Evolutionary conservation across 2,797 vertebrate genomes (phyloP).

Genomic region (Lacerta viridis): DNA sequence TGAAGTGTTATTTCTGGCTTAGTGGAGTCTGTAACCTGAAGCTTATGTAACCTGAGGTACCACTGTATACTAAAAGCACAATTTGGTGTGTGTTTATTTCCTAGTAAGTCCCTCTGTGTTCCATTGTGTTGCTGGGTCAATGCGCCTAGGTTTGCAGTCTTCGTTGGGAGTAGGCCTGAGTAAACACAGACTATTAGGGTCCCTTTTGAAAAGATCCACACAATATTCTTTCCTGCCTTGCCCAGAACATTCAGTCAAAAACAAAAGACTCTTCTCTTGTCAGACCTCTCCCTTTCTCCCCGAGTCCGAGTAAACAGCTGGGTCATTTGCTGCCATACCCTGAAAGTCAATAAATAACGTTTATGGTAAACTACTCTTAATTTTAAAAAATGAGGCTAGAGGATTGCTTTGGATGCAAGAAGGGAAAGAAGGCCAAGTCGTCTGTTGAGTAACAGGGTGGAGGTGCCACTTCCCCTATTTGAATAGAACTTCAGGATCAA

Average conservation of each 20-base stretch:
- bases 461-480: neutral
- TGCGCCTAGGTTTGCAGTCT: neutral
- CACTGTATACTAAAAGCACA: neutral
- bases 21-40: too few relatives aligned
- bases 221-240: neutral
- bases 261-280: neutral
- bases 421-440: neutral
- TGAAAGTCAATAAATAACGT: conserved; percentile 28
- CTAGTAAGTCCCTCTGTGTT: neutral
- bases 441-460: neutral
- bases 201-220: conserved; percentile 8
- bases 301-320: conserved; percentile 1
- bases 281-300: conserved; percentile 16
- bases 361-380: neutral
- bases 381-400: neutral
- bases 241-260: conserved; percentile 3
- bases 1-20: too few relatives aligned
- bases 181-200: neutral
- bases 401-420: neutral
- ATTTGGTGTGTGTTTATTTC: neutral
- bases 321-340: neutral
- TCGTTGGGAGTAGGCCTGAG: neutral
- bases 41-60: too few relatives aligned
- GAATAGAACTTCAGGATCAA: neutral
- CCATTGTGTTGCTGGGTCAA: neutral